Evolutionary conservation across 2,113 vertebrate species (phyloP), one percentile per base, ranked within the genome.

Genomic region (Odocoileus virginianus): DNA sequence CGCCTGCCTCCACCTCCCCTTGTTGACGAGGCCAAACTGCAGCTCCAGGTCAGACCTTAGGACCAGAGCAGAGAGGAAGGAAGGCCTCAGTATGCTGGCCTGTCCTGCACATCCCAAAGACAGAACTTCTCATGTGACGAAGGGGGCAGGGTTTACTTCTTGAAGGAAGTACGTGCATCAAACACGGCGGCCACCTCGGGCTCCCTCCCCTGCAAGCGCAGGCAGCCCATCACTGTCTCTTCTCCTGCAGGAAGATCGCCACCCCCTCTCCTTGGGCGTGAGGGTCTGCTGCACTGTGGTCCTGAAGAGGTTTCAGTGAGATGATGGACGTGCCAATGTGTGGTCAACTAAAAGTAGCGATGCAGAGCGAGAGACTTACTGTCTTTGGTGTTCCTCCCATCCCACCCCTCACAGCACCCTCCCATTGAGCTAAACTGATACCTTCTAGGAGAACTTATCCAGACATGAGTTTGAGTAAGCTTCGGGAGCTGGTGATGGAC

Each of bases 1-100:
- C 11, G 9, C 27, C 21, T 12, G 9, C 40, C 6, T 47, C 3
- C 1, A 1, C 28, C 6, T 50, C 21, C 23, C 12, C 43, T 28
- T 1, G 17, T 13, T 7, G 19, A 47, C 0, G 17, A 33, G 25
- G 71, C 0, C 0, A 3, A 23, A 6, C 3, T 0, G n/a, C 54
- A 83, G 40, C 27, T 55, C 87, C 12, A 16, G 43, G 43, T n/a
- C 52, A 58, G 74, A 19, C 1, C 47, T 54, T 33, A 28, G 0
- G 21, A 14, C 5, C 13, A 8, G 84, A 23, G 8, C 89, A 43
- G 76, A 15, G 52, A 43, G 43, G 76, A 40, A n/a, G 52, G 50
- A 58, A 27, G 21, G 5, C 27, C 50, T 13, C 16, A 2, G 17
- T 30, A 27, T 28, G 55, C 25, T 15, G 13, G 30, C 45, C 50